Conservation (phyloP, 2,113 vertebrate genomes). For the Rhinoderma darwinii region DNA sequence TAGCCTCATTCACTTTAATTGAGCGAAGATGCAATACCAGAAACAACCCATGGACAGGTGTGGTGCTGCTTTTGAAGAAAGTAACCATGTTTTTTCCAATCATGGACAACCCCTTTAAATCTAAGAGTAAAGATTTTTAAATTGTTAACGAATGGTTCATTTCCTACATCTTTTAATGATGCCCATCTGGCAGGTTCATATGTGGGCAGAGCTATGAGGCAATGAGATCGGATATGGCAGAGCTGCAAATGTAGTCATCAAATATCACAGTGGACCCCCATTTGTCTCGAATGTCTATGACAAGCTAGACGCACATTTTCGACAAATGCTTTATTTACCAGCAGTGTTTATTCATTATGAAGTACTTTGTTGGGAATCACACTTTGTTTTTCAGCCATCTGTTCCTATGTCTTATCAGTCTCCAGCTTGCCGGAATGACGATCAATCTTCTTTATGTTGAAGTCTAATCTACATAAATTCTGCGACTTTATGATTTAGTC, state of each 20-base stretch:
- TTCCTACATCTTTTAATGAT: neutral
- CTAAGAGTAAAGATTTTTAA: too few species aligned
- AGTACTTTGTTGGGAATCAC: constrained; percentile 49
- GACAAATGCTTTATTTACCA: constrained; percentile 14
- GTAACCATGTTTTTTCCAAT: too few species aligned
- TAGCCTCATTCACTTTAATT: too few species aligned
- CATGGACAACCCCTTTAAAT: too few species aligned
- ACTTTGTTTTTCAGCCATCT: constrained; percentile 50
- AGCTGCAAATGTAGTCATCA: neutral
- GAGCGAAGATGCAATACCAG: too few species aligned
- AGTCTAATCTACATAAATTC: constrained; percentile 55
- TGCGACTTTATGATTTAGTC: constrained; percentile 49
- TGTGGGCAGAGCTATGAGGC: neutral
- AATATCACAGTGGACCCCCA: neutral
- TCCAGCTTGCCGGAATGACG: constrained; percentile 40
- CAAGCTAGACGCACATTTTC: neutral
- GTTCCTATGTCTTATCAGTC: constrained; percentile 28
- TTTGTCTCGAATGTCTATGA: neutral
- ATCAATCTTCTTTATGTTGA: constrained; percentile 55
- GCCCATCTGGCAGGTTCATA: neutral
- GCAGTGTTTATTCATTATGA: constrained; percentile 37
- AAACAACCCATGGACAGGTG: too few species aligned
- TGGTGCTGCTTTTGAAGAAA: too few species aligned
- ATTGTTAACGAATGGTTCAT: too few species aligned
- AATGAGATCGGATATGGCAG: neutral